phyloP scores from a whole-genome alignment of 2,797 vertebrate genomes.

The Halcyon leucocephala region DNA sequence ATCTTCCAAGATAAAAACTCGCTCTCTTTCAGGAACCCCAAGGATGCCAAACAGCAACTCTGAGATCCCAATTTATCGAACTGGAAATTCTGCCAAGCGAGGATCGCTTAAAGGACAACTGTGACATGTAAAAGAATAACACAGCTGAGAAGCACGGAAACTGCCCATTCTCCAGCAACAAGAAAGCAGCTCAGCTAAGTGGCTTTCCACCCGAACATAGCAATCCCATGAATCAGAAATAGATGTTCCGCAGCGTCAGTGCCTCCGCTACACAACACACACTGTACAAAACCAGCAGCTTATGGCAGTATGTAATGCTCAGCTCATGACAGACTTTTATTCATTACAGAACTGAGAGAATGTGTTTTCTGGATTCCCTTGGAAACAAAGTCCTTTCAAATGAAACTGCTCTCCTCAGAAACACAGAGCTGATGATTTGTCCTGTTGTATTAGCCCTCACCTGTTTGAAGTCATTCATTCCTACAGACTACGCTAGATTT shows the following conservation, averaged over 20 bases:
- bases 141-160: neutral
- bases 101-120: neutral
- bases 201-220: constrained; percentile 1
- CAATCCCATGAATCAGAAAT: constrained; percentile 47
- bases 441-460: neutral
- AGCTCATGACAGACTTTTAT: constrained; percentile 32
- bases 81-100: neutral
- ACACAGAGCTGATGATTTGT: neutral
- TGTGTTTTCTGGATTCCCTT: constrained; percentile 18
- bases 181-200: constrained; percentile 4
- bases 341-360: constrained; percentile 2
- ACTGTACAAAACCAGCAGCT: neutral
- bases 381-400: constrained; percentile 22
- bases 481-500: neutral
- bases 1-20: neutral
- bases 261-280: neutral
- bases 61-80: neutral
- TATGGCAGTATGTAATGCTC: neutral
- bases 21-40: neutral
- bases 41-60: neutral
- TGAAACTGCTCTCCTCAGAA: neutral
- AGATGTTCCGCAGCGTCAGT: constrained; percentile 15
- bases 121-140: neutral
- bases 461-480: neutral
- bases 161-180: neutral